Evolutionary conservation across 2,888 invertebrate genomes (phyloP), one percentile per base, ranked within the genome.

Genomic region (Trichopoda pennipes): DNA sequence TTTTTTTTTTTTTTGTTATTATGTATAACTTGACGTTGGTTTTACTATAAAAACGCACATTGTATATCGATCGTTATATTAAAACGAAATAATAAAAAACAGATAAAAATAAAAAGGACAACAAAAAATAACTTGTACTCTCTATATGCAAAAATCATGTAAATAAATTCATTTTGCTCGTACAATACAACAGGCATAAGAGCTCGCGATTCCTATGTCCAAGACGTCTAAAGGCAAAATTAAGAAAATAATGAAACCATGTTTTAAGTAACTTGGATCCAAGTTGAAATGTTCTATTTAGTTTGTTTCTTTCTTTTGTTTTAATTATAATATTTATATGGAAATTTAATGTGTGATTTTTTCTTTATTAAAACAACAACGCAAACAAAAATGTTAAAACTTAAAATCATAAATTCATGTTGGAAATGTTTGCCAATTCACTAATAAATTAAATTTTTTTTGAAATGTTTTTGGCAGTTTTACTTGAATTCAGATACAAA

Each of bases 1-100:
- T 87, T 87, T 84, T 87, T 82, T 69, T n/a, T n/a, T 3, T 44
- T 73, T 60, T n/a, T 60, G 38, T 56, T 32, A 35, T 44, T 17
- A 23, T 19, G 23, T 60, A 44, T 6, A 23, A 53, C 35, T 82
- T 83, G 64, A 55, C 53, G 44, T 74, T 60, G 56, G 69, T 73
- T 80, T 70, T 82, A 61, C 55, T 72, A 76, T 66, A 80, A 68
- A 82, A 76, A 79, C 60, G 70, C 82, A 82, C 75, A 68, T 73
- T 82, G 78, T 81, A 72, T 66, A 75, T 68, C 66, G 75, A 66
- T 82, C 75, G 75, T 68, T 72, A 72, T 77, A 66, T 63, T 61
- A 56, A 77, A 77, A 64, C 16, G 49, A 63, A 56, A 63, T 56
- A 53, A 70, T 47, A 49, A 63, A 47, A n/a, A 70, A 61, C 23